Percentiles rank a stretch among this genome's conserved stretches.
Evolutionary conservation across 2,797 vertebrate species (phyloP).

Genomic region (Austrolebias charrua): DNA sequence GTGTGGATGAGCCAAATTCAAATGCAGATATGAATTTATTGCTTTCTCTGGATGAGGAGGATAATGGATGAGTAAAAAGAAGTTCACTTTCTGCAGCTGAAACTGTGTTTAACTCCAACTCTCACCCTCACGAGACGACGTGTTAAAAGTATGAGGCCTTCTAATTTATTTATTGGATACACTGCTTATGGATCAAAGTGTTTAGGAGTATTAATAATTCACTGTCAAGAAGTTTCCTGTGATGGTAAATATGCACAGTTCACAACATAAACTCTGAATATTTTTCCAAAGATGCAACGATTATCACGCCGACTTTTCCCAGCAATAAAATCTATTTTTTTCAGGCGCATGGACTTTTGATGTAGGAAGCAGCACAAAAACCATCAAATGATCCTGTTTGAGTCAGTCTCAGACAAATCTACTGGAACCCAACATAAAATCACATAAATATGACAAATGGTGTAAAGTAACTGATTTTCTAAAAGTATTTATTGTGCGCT

Average conservation of each 20-base stretch:
- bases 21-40: too few species aligned
- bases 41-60: too few species aligned
- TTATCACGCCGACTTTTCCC: conserved; percentile 5
- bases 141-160: conserved; percentile 37
- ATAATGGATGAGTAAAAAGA: too few species aligned
- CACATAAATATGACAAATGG: too few species aligned
- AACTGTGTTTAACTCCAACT: conserved; percentile 53
- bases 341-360: conserved; percentile 1
- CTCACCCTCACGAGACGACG: conserved; percentile 28
- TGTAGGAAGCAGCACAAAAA: conserved; percentile 18
- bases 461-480: too few species aligned
- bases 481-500: too few species aligned
- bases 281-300: conserved; percentile 14
- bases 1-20: too few species aligned
- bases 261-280: conserved; percentile 14
- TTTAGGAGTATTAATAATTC: conserved; percentile 72
- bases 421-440: conserved; percentile 5
- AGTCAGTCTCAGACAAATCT: conserved; percentile 21
- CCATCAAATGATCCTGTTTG: conserved; percentile 30
- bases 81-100: conserved; percentile 44
- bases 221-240: conserved; percentile 36
- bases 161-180: conserved; percentile 69
- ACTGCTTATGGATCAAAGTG: conserved; percentile 61
- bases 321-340: conserved; percentile 15
- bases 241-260: conserved; percentile 31